A percentile compares a stretch with the other conserved stretches of the same genome.
Conservation (phyloP, 2,797 vertebrate species). For the Taeniopygia guttata region DNA sequence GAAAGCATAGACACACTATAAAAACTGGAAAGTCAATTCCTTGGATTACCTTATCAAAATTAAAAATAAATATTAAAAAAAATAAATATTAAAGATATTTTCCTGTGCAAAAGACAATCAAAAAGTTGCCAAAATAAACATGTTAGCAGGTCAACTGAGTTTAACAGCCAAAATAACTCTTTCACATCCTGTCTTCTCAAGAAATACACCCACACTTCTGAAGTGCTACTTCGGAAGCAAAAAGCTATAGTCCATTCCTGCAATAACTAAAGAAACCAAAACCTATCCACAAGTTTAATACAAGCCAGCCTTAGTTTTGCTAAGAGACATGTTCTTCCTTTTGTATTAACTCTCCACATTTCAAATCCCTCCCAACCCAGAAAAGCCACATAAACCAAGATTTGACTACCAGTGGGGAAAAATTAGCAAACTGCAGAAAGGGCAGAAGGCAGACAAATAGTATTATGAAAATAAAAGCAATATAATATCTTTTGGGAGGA, state of each 20-base stretch:
- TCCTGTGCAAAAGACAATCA: background rate
- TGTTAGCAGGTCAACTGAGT: background rate
- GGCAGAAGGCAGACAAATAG: background rate
- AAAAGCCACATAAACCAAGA: constrained; percentile 29
- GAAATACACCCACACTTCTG: background rate
- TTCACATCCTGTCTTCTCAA: background rate
- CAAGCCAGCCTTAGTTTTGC: background rate
- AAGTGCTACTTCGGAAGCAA: background rate
- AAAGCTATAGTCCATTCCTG: background rate
- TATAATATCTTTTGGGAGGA: background rate
- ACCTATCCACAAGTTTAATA: background rate
- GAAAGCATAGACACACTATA: background rate
- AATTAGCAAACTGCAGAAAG: background rate
- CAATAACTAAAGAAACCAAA: background rate
- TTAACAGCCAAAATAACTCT: background rate
- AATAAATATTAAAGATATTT: background rate
- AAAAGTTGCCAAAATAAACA: background rate
- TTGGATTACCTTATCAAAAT: background rate
- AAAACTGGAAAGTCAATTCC: background rate
- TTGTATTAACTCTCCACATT: background rate
- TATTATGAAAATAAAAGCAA: background rate
- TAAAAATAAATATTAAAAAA: background rate
- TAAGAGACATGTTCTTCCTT: background rate
- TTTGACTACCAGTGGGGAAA: background rate
- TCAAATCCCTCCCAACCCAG: background rate